These are phyloP conservation scores for Heliconius sara DNA, from an alignment of 2,888 invertebrate genomes.

Conservation along the genomic window DNA sequence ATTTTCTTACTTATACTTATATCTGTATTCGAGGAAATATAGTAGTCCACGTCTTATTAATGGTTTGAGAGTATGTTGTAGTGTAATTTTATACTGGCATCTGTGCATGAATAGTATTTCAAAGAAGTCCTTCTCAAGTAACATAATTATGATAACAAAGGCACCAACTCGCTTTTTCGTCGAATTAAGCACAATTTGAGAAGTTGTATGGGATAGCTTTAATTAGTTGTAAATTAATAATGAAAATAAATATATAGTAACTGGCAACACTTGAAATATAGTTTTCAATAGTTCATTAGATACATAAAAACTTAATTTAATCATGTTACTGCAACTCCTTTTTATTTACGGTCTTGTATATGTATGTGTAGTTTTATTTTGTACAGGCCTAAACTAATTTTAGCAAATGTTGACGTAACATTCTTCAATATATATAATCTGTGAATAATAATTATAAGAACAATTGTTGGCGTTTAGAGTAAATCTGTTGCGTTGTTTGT, in stretches of 20 bases:
- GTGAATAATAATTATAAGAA: conserved; percentile 39
- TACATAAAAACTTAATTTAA: not conserved
- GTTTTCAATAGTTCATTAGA: conserved; percentile 1
- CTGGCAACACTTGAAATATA: conserved; percentile 22
- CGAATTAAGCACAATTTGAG: conserved; percentile 73
- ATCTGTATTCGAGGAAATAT: conserved; percentile 19
- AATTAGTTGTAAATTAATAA: conserved; percentile 71
- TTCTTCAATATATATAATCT: conserved; percentile 22
- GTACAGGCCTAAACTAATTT: conserved; percentile 34
- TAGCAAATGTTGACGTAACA: conserved; percentile 25
- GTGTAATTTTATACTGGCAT: conserved; percentile 32
- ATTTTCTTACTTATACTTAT: not conserved
- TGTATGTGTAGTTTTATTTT: conserved; percentile 28
- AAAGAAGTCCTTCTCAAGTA: conserved; percentile 35
- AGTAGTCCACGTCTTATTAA: conserved; percentile 36
- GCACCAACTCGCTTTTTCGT: conserved; percentile 61
- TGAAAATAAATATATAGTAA: conserved; percentile 55
- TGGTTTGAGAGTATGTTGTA: conserved; percentile 40
- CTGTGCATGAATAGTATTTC: conserved; percentile 38
- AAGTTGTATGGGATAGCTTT: conserved; percentile 84
- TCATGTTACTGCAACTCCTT: not conserved
- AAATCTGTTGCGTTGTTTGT: conserved; percentile 61
- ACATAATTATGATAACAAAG: conserved; percentile 35
- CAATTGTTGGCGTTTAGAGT: conserved; percentile 39
- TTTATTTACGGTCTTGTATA: not conserved